Percentiles rank a stretch among this genome's conserved stretches.
Evolutionary conservation across 2,113 vertebrate species (phyloP).

Genomic region (Festucalex cinctus): DNA sequence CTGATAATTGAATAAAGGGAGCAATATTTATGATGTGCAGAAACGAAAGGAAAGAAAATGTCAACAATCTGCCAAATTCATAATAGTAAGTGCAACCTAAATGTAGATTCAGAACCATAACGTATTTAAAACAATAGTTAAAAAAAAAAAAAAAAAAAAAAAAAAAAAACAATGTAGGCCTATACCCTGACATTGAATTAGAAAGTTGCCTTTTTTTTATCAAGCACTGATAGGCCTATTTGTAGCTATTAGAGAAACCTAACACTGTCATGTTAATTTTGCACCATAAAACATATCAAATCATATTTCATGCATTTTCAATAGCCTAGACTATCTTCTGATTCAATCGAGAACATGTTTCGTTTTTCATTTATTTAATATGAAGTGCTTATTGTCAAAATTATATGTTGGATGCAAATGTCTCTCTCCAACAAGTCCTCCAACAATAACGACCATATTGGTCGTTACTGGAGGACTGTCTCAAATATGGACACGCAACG

Average conservation of each 20-base stretch:
- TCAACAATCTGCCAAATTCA: not conserved
- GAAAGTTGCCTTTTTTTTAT: too few relatives aligned
- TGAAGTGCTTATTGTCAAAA: not conserved
- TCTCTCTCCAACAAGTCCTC: too few relatives aligned
- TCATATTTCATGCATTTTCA: not conserved
- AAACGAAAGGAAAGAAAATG: not conserved
- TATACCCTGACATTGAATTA: too few relatives aligned
- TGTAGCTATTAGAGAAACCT: too few relatives aligned
- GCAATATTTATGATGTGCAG: not conserved
- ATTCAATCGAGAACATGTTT: not conserved
- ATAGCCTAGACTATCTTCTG: not conserved
- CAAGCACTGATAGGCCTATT: too few relatives aligned
- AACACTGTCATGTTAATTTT: too few relatives aligned
- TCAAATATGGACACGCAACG: too few relatives aligned
- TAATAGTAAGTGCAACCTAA: not conserved
- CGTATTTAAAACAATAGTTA: too few relatives aligned
- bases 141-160: too few relatives aligned
- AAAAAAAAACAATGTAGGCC: not conserved
- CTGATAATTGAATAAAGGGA: too few relatives aligned
- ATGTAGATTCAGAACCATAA: not conserved
- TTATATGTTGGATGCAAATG: not conserved
- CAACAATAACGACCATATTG: too few relatives aligned
- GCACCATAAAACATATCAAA: not conserved
- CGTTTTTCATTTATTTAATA: not conserved
- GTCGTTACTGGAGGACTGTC: too few relatives aligned